Conservation (phyloP, 1,140 invertebrate species). For the Drosophila insularis region DNA sequence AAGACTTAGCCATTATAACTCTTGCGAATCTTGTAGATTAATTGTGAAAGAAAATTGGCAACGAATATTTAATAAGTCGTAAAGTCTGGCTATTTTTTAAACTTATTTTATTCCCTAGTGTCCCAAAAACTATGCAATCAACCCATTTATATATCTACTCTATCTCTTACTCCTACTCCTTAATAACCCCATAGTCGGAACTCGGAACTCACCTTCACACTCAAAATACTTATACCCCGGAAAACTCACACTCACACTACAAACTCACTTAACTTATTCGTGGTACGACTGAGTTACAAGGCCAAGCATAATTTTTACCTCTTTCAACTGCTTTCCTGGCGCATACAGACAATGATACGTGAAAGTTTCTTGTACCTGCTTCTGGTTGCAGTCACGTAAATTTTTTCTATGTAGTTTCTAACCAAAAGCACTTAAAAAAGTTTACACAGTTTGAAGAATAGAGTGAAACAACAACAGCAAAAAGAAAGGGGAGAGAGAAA, state of each 20-base stretch:
- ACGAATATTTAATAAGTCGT: too few species aligned
- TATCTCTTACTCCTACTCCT: too few species aligned
- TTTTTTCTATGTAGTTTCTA: constrained; percentile 52
- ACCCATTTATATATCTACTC: constrained; percentile 20
- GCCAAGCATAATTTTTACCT: constrained; percentile 56
- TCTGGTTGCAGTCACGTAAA: constrained; percentile 52
- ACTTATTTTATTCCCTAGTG: too few species aligned
- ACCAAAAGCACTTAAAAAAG: constrained; percentile 54
- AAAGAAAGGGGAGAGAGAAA: background rate
- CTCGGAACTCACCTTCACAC: background rate
- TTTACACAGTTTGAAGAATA: constrained; percentile 26
- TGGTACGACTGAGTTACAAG: constrained; percentile 13
- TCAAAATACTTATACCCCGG: background rate
- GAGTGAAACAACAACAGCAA: constrained; percentile 18
- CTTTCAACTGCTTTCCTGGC: constrained; percentile 61
- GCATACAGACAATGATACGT: constrained; percentile 69
- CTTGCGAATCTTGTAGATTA: too few species aligned
- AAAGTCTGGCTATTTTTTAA: background rate
- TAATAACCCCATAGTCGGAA: constrained; percentile 1
- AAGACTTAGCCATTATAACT: too few species aligned
- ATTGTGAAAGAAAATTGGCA: too few species aligned
- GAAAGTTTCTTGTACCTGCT: constrained; percentile 60
- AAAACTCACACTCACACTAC: background rate
- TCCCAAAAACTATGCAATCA: constrained; percentile 5
- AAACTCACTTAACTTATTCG: constrained; percentile 6